Evolutionary conservation across 2,113 vertebrate genomes (phyloP), one percentile per base, ranked within the genome.

Genomic region (Barnardius zonarius): DNA sequence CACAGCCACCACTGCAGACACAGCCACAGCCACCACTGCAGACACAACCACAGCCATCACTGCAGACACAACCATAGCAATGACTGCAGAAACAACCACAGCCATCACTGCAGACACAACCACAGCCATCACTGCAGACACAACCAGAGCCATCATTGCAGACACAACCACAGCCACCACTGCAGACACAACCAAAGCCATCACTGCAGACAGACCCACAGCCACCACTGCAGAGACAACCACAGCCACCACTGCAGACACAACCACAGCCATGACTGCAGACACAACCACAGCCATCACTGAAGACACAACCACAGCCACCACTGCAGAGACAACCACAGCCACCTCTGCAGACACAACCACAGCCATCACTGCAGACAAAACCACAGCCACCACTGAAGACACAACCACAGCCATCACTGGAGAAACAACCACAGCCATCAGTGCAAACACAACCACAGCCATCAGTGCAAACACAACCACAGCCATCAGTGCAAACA

Each of bases 31-130:
- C 31, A 27, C 3, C 6, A 1, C 59, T 13, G 8, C 20, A 55
- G 11, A 9, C 2, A 63, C 9, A 7, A 28, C 7, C 22, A 2
- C 0, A 1, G 13, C 13, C 20, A 17, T 2, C 1, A 1, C 39
- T 7, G 13, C 23, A 39, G 41, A 10, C 14, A 27, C 6, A 10
- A 41, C 13, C 19, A 4, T 3, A 3, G 11, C 8, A 4, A 30
- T 2, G 0, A 6, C 16, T 7, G 2, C 12, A 1, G 31, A 11
- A 0, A 17, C 0, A 10, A 13, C 31, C 14, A 3, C 22, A 30
- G 46, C 5, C 3, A 23, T 0, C 22, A 16, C 4, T 12, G 12
- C 18, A 44, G 37, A 6, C 0, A 49, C 1, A 43, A 11, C 31
- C 14, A 27, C 2, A 2, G 17, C 19, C 5, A 11, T 3, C 4